These are phyloP conservation scores for Anisognathus igniventris DNA, from an alignment of 2,797 vertebrate species.

Conservation along the genomic window DNA sequence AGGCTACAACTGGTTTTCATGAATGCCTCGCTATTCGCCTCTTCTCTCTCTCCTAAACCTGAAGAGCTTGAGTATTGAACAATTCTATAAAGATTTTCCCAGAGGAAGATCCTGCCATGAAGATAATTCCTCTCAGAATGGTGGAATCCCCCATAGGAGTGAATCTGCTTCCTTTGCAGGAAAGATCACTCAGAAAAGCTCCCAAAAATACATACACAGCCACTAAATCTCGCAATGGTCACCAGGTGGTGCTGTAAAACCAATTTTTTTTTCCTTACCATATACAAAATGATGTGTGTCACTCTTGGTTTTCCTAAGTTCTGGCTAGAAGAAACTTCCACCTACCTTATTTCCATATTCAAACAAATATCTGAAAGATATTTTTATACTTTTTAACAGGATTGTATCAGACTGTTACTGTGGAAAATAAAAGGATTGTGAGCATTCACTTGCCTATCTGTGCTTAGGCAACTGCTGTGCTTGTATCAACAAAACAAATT, in stretches of 20 bases:
- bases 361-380: background rate
- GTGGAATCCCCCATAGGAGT: background rate
- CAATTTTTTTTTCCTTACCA: background rate
- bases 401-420: background rate
- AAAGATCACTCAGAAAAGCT: background rate
- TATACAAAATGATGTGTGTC: fast-evolving
- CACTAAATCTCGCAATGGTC: background rate
- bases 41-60: background rate
- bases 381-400: background rate
- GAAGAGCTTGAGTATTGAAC: background rate
- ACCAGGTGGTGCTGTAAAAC: background rate
- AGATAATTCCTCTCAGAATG: background rate
- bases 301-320: background rate
- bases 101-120: background rate
- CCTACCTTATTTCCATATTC: background rate
- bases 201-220: background rate
- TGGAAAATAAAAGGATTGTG: background rate
- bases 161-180: background rate
- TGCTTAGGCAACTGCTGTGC: background rate
- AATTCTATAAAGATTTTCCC: background rate
- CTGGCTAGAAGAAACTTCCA: background rate
- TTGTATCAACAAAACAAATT: background rate
- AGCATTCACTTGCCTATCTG: background rate
- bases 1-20: background rate
- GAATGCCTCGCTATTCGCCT: background rate